Percentiles rank a stretch among this genome's conserved stretches.
Evolutionary conservation across 1,140 invertebrate genomes (phyloP).

Genomic region (Maconellicoccus hirsutus): DNA sequence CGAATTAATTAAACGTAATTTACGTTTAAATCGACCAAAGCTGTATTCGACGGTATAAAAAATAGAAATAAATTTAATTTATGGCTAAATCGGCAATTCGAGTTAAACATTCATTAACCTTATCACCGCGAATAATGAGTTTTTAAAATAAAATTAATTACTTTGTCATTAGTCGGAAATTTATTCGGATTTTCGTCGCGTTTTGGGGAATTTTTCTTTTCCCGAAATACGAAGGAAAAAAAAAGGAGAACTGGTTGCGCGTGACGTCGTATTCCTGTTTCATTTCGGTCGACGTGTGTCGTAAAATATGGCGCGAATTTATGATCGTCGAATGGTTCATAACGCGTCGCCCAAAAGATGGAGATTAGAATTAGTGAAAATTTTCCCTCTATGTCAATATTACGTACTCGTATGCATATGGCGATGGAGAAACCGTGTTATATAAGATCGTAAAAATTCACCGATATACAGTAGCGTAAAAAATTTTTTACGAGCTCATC

Average conservation of each 20-base stretch:
- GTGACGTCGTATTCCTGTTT: not conserved
- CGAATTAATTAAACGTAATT: not conserved
- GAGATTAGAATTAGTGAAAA: not conserved
- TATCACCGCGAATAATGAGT: constrained; percentile 7
- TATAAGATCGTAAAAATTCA: too few relatives aligned
- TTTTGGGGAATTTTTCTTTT: not conserved
- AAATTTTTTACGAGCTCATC: too few relatives aligned
- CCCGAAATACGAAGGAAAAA: too few relatives aligned
- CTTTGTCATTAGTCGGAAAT: constrained; percentile 4
- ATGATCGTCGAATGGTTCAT: not conserved
- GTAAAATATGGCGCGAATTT: not conserved
- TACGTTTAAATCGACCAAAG: not conserved
- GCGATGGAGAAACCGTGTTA: too few relatives aligned
- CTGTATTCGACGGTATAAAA: not conserved
- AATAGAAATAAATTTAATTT: constrained; percentile 15
- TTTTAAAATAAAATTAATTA: constrained; percentile 17
- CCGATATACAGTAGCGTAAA: too few relatives aligned
- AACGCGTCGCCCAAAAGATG: not conserved
- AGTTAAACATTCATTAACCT: constrained; percentile 19
- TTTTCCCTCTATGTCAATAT: too few relatives aligned
- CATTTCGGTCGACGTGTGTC: too few relatives aligned
- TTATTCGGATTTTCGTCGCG: not conserved
- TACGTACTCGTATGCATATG: too few relatives aligned
- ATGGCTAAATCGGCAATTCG: constrained; percentile 7
- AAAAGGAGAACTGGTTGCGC: not conserved